Evolutionary conservation across 2,797 vertebrate genomes (phyloP), one percentile per base, ranked within the genome.

Genomic region (Argya squamiceps): DNA sequence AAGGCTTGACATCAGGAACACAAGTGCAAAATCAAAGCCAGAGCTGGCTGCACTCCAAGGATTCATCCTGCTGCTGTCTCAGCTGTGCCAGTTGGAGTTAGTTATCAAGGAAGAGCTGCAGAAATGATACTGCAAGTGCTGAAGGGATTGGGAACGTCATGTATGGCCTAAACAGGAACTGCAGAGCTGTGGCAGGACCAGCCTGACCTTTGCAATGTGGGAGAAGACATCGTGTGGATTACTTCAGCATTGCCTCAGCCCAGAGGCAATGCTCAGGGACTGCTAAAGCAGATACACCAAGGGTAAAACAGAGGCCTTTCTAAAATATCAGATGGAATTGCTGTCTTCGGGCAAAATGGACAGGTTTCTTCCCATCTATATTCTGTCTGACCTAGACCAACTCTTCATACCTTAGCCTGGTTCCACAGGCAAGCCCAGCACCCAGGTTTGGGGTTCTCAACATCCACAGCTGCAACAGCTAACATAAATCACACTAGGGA

Each of bases 21-120:
- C 36, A 22, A 94, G 90, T 1, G 24, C 36, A 78, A 88, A 96
- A 90, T 68, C 92, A 92, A 94, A 93, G 62, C 65, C 65, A 82
- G 65, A 62, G 47, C 53, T 96, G 96, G 95, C 93, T 69, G 74
- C 3, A 2, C 26, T 93, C 93, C 95, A 94, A 55, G 88, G 76
- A 69, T 68, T 93, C 88, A 63, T 94, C 69, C 43, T 50, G 65
- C 43, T 78, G 53, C 29, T 71, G 79, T 64, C 69, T 94, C 89
- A 88, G 69, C 84, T 62, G 43, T 32, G 46, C 43, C 95, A 88
- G 79, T 88, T 90, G 89, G 93, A 96, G 69, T 55, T 81, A 75
- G 95, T 94, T 84, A 88, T 12, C 1, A 20, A 86, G 65, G 68
- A 88, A 32, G 79, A 81, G 41, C 68, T 5, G 6, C 62, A 86